Conservation (phyloP, 2,888 invertebrate genomes). For the Andrena bucephala region DNA sequence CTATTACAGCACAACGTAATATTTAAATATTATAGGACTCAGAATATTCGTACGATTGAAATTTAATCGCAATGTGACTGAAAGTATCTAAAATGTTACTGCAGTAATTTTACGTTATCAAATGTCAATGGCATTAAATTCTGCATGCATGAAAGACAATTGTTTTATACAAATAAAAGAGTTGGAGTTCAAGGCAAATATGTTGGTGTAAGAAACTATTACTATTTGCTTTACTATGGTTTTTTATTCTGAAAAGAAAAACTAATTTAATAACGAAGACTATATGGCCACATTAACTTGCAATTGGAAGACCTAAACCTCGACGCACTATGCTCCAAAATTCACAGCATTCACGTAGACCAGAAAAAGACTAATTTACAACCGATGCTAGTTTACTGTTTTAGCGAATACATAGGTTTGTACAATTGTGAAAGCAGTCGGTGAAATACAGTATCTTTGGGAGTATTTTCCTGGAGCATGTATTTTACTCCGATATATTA, state of each 20-base stretch:
- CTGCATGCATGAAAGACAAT: neutral
- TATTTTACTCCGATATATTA: neutral
- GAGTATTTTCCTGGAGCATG: neutral
- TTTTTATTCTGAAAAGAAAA: slow-evolving; percentile 5
- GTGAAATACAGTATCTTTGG: neutral
- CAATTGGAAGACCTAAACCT: neutral
- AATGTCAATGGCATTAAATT: neutral
- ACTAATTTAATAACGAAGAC: neutral
- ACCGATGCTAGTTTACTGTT: neutral
- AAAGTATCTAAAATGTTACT: neutral
- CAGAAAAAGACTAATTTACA: neutral
- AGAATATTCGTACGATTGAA: neutral
- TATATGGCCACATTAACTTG: neutral
- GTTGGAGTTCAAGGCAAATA: slow-evolving; percentile 6
- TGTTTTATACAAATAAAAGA: neutral
- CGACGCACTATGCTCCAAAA: slow-evolving; percentile 7
- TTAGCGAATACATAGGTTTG: neutral
- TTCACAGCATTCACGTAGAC: neutral
- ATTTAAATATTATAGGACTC: neutral
- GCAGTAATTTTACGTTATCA: too few relatives aligned
- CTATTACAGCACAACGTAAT: neutral
- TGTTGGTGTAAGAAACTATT: neutral
- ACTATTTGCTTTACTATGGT: slow-evolving; percentile 17
- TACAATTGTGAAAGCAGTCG: neutral
- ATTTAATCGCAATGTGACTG: too few relatives aligned